A percentile compares a stretch with the other conserved stretches of the same genome.
Evolutionary conservation across 2,797 vertebrate genomes (phyloP).

Genomic region (Siniperca obscura): DNA sequence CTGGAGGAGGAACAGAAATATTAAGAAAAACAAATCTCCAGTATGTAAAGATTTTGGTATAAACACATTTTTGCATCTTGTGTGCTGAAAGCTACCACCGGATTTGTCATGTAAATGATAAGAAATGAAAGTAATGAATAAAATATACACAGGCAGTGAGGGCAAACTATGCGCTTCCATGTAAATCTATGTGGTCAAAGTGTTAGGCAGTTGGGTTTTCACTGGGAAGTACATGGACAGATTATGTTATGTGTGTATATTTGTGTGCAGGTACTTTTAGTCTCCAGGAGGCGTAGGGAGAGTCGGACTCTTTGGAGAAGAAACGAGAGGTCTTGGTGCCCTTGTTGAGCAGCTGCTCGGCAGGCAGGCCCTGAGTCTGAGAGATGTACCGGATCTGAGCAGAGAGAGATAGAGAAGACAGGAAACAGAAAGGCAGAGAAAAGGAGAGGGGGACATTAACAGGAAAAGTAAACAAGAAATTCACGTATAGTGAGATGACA

Average conservation of each 20-base stretch:
- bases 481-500: neutral
- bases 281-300: conserved; percentile 93
- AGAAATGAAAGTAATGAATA: conserved; percentile 24
- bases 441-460: neutral
- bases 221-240: neutral
- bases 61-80: neutral
- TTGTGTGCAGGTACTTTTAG: conserved; percentile 87
- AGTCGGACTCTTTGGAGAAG: conserved; percentile 93
- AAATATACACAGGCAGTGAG: conserved; percentile 1
- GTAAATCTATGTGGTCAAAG: neutral
- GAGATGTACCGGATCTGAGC: conserved; percentile 98
- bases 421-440: neutral
- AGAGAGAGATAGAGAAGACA: neutral
- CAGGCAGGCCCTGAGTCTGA: conserved; percentile 96
- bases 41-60: neutral
- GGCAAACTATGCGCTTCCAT: neutral
- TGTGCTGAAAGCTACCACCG: neutral
- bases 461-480: neutral
- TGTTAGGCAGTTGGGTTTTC: neutral
- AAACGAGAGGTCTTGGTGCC: conserved; percentile 97
- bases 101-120: neutral
- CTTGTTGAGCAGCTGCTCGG: conserved; percentile 94
- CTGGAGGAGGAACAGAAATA: conserved; percentile 73
- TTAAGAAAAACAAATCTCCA: neutral
- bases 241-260: neutral